Evolutionary conservation across 2,888 invertebrate genomes (phyloP), one percentile per base, ranked within the genome.

Genomic region (Lithophane socia): DNA sequence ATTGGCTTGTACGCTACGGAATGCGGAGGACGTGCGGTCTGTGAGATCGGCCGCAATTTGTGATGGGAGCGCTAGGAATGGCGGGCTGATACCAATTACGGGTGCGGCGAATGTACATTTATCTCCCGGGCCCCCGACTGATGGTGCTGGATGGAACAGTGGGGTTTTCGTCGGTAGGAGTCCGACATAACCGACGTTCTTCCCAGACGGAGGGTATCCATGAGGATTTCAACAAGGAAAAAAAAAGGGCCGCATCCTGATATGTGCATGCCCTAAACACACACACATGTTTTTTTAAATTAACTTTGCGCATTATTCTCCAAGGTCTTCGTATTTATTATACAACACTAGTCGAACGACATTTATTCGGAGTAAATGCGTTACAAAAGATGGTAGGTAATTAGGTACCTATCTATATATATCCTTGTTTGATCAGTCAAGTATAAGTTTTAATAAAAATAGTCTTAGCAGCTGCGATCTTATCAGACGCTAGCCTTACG

Each of bases 381-480:
- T 13, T 42, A 42, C 8, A 42, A 42, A 37, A 37, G 8, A 24
- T 60, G 24, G 18, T 18, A 18, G 1, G 49, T 54, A 21, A 54
- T 21, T 54, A 54, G 8, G n/a, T 56, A n/a, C 10, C 61, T 21
- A 21, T 4, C 13, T 29, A 37, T 37, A 2, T n/a, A 64, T n/a
- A n/a, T 21, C n/a, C 52, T 73, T 52, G 52, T 72, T 71, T 61
- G 44, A 60, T 54, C 44, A 52, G 29, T 18, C 60, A 49, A 13
- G 44, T 52, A 47, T 24, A 80, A 71, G 72, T 61, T 61, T 29
- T 80, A 37, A 37, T 37, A 37, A 72, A 80, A 77, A 61, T 47
- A 77, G 61, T 80, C 21, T 77, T 13, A 73, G 37, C 52, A 72
- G 61, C 47, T 72, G 54, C 8, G 61, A 77, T 80, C 52, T 72